Evolutionary conservation across 2,888 invertebrate genomes (phyloP).

Genomic region (Axea sp.): DNA sequence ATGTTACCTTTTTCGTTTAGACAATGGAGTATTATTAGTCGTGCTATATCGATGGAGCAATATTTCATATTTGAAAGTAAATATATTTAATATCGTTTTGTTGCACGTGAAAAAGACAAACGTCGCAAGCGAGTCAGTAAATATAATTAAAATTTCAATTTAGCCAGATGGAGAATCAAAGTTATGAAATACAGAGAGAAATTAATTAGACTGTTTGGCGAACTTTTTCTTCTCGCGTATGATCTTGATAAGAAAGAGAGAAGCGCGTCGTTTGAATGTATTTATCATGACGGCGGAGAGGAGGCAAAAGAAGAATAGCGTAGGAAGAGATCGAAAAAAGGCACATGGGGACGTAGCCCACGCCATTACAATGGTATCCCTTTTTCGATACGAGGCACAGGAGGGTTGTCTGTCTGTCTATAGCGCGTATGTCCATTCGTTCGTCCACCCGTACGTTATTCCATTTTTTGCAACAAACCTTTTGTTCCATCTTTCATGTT

Average conservation of each 20-base stretch:
- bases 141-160: slow-evolving; percentile 39
- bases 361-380: slow-evolving; percentile 72
- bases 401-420: slow-evolving; percentile 66
- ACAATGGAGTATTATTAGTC: no score
- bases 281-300: slow-evolving; percentile 39
- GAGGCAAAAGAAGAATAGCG: slow-evolving; percentile 28
- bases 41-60: not conserved
- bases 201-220: slow-evolving; percentile 41
- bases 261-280: slow-evolving; percentile 48
- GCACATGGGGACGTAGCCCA: slow-evolving; percentile 71
- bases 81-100: not conserved
- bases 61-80: not conserved
- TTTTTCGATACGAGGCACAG: slow-evolving; percentile 67
- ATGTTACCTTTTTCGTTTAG: not conserved
- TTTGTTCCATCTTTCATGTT: slow-evolving; percentile 61
- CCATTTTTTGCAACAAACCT: slow-evolving; percentile 70
- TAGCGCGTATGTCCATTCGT: slow-evolving; percentile 64
- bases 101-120: not conserved
- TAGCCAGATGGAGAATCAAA: not conserved
- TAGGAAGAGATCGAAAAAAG: slow-evolving; percentile 51
- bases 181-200: slow-evolving; percentile 4
- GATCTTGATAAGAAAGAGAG: slow-evolving; percentile 46
- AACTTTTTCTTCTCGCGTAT: slow-evolving; percentile 34
- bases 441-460: slow-evolving; percentile 70
- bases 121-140: slow-evolving; percentile 1